Evolutionary conservation across 2,797 vertebrate species (phyloP).

Genomic region (Buphagus erythrorhynchus): DNA sequence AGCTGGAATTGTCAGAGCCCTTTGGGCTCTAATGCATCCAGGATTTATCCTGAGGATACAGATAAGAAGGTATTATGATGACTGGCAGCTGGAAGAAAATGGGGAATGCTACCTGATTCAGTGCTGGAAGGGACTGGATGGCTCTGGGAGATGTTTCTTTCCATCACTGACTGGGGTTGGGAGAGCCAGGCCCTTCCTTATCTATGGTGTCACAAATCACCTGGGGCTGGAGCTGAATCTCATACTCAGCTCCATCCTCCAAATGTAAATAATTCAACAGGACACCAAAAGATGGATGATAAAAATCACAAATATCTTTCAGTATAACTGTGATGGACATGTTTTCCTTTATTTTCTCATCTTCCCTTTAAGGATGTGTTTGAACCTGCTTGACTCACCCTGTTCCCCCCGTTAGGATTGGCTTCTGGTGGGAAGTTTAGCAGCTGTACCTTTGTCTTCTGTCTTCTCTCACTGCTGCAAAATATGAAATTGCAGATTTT

Average conservation of each 20-base stretch:
- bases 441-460: conserved; percentile 31
- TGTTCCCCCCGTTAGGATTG: background rate
- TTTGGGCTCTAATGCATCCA: background rate
- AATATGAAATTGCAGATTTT: background rate
- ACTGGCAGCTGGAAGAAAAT: background rate
- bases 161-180: background rate
- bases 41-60: background rate
- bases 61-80: background rate
- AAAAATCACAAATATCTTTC: background rate
- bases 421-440: conserved; percentile 35
- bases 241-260: background rate
- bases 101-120: background rate
- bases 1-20: background rate
- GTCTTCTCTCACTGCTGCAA: background rate
- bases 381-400: background rate
- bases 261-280: background rate
- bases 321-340: background rate
- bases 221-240: background rate
- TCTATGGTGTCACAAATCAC: rapidly evolving
- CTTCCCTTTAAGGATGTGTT: background rate
- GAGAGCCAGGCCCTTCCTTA: background rate
- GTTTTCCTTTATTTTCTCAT: background rate
- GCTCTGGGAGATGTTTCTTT: background rate
- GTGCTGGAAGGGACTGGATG: background rate
- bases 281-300: background rate